These are phyloP conservation scores for Bradynema listronoti DNA, from an alignment of 1,140 invertebrate genomes.

Conservation along the genomic window DNA sequence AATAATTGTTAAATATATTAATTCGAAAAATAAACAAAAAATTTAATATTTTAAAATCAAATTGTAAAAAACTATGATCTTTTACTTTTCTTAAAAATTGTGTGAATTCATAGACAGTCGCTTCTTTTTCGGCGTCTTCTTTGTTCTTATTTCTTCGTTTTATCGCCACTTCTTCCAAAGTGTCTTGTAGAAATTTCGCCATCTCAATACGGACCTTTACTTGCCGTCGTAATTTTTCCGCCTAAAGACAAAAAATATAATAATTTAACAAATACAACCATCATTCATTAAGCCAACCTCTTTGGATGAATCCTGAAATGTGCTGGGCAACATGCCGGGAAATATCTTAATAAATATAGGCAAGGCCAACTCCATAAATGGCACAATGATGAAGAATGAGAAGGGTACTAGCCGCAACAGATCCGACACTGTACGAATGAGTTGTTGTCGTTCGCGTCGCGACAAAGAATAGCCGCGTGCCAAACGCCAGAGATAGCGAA, in stretches of 20 bases:
- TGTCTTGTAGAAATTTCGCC: conserved; percentile 94
- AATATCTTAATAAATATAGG: conserved; percentile 91
- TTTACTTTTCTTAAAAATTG: conserved; percentile 83
- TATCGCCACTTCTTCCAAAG: conserved; percentile 81
- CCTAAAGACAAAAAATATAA: conserved; percentile 60
- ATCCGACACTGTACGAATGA: conserved; percentile 88
- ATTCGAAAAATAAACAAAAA: too few species aligned
- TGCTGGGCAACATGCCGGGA: conserved; percentile 92
- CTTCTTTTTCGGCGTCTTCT: conserved; percentile 66
- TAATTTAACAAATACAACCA: conserved; percentile 12
- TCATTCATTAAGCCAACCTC: conserved; percentile 62
- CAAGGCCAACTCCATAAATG: conserved; percentile 92
- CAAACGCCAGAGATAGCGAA: conserved; percentile 71
- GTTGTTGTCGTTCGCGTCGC: conserved; percentile 72
- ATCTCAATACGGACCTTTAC: conserved; percentile 93
- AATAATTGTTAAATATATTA: too few species aligned
- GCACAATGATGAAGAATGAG: conserved; percentile 91
- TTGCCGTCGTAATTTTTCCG: conserved; percentile 81
- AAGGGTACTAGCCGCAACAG: conserved; percentile 93
- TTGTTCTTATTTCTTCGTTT: conserved; percentile 62
- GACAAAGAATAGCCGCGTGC: conserved; percentile 76
- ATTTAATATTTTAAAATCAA: too few species aligned
- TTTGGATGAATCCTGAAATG: conserved; percentile 84
- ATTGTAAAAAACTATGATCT: too few species aligned
- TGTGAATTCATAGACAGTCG: conserved; percentile 80